Percentiles rank a stretch among this genome's conserved stretches.
Evolutionary conservation across 1,140 invertebrate species (phyloP).

Genomic region (Trigoniulus corallinus): DNA sequence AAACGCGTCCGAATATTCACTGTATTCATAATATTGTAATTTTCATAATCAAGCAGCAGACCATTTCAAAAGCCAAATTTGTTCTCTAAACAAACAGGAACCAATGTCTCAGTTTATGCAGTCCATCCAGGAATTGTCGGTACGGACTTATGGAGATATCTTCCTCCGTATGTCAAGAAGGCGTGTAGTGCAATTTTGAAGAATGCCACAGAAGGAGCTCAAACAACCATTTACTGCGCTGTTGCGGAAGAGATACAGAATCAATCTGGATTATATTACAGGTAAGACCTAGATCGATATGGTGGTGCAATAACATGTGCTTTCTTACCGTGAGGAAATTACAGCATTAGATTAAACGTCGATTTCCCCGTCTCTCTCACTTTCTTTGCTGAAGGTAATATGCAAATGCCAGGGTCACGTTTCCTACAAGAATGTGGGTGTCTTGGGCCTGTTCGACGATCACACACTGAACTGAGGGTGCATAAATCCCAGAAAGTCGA

Average conservation of each 20-base stretch:
- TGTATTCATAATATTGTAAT: too few relatives aligned
- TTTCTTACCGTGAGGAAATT: constrained; percentile 15
- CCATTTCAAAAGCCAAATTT: too few relatives aligned
- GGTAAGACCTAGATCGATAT: constrained; percentile 7
- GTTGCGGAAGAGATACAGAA: constrained; percentile 12
- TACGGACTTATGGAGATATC: constrained; percentile 2
- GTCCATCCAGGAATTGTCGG: constrained; percentile 6
- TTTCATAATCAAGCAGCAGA: too few relatives aligned
- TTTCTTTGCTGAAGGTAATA: background rate
- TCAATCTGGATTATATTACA: constrained; percentile 14
- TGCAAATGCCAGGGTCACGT: background rate
- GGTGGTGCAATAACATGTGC: constrained; percentile 4
- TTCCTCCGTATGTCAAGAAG: constrained; percentile 2
- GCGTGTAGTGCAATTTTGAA: constrained; percentile 15
- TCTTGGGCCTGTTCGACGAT: too few relatives aligned
- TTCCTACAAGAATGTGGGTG: background rate
- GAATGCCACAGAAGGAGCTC: constrained; percentile 27
- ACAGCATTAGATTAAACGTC: background rate
- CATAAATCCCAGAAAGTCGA: too few relatives aligned
- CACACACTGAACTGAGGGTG: too few relatives aligned
- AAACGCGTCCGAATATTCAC: too few relatives aligned
- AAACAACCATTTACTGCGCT: constrained; percentile 27
- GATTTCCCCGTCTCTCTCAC: background rate
- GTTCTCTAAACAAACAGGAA: too few relatives aligned
- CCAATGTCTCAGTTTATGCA: constrained; percentile 27